Percentiles rank a stretch among this genome's conserved stretches.
Evolutionary conservation across 2,113 vertebrate species (phyloP).

Genomic region (Peucedramus taeniatus): DNA sequence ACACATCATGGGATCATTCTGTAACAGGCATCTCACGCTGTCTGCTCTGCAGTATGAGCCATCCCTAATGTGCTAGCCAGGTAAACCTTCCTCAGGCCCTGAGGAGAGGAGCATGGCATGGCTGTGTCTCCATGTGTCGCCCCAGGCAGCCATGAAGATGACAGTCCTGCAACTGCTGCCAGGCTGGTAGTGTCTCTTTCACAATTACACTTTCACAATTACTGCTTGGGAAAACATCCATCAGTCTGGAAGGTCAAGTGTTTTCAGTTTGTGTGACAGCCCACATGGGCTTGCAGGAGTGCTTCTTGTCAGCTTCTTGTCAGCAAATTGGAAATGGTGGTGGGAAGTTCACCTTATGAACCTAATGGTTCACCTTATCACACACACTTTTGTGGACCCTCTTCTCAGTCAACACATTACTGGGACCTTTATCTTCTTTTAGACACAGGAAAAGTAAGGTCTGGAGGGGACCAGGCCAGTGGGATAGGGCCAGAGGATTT

Average conservation of each 20-base stretch:
- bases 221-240: not conserved
- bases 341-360: no score
- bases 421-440: not conserved
- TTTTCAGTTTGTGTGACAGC: not conserved
- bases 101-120: fast-evolving
- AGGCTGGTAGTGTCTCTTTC: not conserved
- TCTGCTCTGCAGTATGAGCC: not conserved
- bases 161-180: not conserved
- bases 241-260: not conserved
- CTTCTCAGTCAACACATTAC: not conserved
- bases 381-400: not conserved
- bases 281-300: not conserved
- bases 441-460: not conserved
- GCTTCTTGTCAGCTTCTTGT: not conserved
- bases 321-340: not conserved
- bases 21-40: not conserved
- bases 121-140: not conserved
- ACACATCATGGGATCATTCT: not conserved
- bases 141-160: not conserved
- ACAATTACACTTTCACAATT: not conserved
- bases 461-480: not conserved
- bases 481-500: not conserved
- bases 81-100: not conserved
- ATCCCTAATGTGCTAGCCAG: not conserved
- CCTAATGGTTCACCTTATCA: not conserved